Conservation (phyloP, 2,888 invertebrate species). For the Drosophila gaucha region DNA sequence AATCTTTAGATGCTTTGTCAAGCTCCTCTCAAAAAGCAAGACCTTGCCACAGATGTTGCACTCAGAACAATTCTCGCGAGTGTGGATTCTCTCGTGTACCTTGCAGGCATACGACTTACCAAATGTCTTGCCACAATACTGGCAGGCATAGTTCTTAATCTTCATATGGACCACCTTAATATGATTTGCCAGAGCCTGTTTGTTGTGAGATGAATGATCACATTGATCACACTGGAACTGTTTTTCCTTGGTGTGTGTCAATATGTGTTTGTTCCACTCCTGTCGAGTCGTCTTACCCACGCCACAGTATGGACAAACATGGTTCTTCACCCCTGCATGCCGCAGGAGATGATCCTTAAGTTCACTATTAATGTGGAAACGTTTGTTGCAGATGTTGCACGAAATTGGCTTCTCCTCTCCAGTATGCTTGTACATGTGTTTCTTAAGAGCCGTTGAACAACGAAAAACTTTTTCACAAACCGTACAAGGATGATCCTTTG, state of each 20-base stretch:
- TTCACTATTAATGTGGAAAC: constrained; percentile 82
- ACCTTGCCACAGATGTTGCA: constrained; percentile 81
- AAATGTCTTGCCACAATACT: constrained; percentile 81
- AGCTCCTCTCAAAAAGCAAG: constrained; percentile 79
- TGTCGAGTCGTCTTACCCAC: constrained; percentile 83
- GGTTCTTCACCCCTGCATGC: constrained; percentile 83
- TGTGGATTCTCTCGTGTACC: constrained; percentile 80
- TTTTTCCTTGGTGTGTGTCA: constrained; percentile 82
- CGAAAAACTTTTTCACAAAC: constrained; percentile 83
- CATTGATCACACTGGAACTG: constrained; percentile 80
- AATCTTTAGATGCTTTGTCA: constrained; percentile 79
- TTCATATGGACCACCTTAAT: constrained; percentile 81
- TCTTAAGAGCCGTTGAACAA: constrained; percentile 81
- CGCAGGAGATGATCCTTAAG: constrained; percentile 82
- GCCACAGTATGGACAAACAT: constrained; percentile 83
- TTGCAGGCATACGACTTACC: constrained; percentile 80
- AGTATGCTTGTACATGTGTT: constrained; percentile 82
- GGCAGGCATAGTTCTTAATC: constrained; percentile 80
- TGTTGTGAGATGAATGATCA: constrained; percentile 79
- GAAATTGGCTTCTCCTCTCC: constrained; percentile 82
- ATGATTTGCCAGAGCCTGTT: constrained; percentile 81
- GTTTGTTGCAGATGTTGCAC: constrained; percentile 81
- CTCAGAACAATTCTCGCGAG: constrained; percentile 80
- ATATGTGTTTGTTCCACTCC: constrained; percentile 82
- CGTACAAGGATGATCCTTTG: constrained; percentile 72